Base-by-base conservation (phyloP, 2,797 vertebrate species). In the Alosa sapidissima region DNA sequence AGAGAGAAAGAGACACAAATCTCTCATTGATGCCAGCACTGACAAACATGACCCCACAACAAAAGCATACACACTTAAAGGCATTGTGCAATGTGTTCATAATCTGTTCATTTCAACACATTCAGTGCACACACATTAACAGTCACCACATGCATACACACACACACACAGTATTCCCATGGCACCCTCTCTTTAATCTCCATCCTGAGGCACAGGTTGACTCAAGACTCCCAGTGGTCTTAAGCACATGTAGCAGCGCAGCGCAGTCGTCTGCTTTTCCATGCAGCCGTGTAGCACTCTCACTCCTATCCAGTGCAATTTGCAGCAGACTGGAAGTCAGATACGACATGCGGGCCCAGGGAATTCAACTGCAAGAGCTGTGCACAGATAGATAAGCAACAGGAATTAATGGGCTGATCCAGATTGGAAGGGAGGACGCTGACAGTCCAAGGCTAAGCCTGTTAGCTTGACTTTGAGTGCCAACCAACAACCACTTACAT, bases 401-500 rank as follows among this genome's bases (percentile, higher is more conserved):
- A 72, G 65, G 65, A 72, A 16, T 13, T 72, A 72, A 72, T 72
- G 10, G 62, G 62, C 62, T 68, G 62, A 68, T 68, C 28, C 62
- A 24, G 0, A 3, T 7, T 33, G 24, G 62, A 68, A 11, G 62
- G 21, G 60, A 62, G 60, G 60, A 62, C 60, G 1, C 9, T 13
- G 24, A 13, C 62, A 68, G 62, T 2, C 62, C 62, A 24, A 68
- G 24, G 24, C 62, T 68, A 68, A 33, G n/a, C 24, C 8, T 68
- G 10, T 68, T 68, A 68, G 62, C 62, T 68, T 68, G 62, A 24
- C 62, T 68, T 68, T 68, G 62, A 68, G 28, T 28, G 60, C n/a
- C 24, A 24, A 5, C 8, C n/a, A 24, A 24, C 60, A 24, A 28
- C 62, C 58, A 24, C 54, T 5, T 19, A 16, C 54, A 21, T 58